Conservation (phyloP, 2,888 invertebrate genomes). For the Phorcus lineatus region DNA sequence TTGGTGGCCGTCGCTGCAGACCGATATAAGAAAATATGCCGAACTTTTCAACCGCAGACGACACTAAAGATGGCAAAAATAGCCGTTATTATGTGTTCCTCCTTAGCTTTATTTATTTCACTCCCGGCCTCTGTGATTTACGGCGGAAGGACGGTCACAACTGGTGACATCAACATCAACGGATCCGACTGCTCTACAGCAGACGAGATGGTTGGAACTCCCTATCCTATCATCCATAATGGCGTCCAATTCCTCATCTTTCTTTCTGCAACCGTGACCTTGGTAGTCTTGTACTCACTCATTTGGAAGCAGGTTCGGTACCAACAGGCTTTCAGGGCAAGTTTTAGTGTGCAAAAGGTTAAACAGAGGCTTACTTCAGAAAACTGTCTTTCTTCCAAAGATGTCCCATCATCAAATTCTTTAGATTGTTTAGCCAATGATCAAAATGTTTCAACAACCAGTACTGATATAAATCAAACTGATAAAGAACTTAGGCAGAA, state of each 20-base stretch:
- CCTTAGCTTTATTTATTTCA: conserved; percentile 23
- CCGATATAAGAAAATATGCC: conserved; percentile 32
- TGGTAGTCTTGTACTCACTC: conserved; percentile 28
- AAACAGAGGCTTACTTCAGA: too few species aligned
- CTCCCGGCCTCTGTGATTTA: conserved; percentile 29
- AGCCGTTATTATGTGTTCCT: conserved; percentile 16
- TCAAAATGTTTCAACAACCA: too few species aligned
- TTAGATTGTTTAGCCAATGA: too few species aligned
- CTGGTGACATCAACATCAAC: conserved; percentile 28
- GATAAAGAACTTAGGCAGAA: too few species aligned
- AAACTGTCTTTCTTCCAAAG: too few species aligned
- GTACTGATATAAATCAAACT: too few species aligned
- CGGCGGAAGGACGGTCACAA: conserved; percentile 19
- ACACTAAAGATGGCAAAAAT: conserved; percentile 25
- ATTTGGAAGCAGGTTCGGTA: conserved; percentile 6
- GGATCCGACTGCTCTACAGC: conserved; percentile 55
- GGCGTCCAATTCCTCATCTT: conserved; percentile 30
- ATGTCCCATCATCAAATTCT: too few species aligned
- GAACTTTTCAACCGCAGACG: conserved; percentile 16
- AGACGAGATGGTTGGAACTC: conserved; percentile 42
- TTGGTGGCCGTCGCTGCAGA: conserved; percentile 33
- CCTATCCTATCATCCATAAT: conserved; percentile 44
- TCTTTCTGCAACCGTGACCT: background rate
- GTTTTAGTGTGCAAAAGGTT: too few species aligned
- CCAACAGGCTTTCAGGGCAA: too few species aligned